Evolutionary conservation across 37 sponge, comb jelly and placozoan genomes (phyloP).

Genomic region (Ianthella basta): DNA sequence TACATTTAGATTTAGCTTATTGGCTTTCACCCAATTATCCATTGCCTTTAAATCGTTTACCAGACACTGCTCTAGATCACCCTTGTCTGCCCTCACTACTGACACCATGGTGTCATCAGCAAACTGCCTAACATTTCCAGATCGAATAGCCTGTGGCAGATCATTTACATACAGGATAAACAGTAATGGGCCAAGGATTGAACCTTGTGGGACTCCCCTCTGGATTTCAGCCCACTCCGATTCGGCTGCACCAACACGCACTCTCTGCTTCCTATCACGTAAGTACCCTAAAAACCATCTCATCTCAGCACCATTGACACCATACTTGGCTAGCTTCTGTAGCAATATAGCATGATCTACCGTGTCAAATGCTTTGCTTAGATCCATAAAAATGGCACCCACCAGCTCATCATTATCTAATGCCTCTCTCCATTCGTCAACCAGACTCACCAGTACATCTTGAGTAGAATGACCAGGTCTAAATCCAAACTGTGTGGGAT

Average conservation of each 20-base stretch:
- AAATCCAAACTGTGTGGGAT: constrained; percentile 24
- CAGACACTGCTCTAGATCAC: background rate
- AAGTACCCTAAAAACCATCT: constrained; percentile 19
- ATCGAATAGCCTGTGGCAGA: constrained; percentile 2
- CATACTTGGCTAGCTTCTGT: background rate
- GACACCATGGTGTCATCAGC: constrained; percentile 33
- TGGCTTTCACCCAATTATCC: background rate
- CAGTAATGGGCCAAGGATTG: constrained; percentile 43
- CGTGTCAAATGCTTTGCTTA: constrained; percentile 34
- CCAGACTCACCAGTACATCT: constrained; percentile 23
- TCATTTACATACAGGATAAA: constrained; percentile 44
- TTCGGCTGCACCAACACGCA: background rate
- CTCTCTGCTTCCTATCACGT: background rate
- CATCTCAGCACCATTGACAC: background rate
- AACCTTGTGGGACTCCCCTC: constrained; percentile 47
- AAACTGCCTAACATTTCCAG: background rate
- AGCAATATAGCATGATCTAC: constrained; percentile 11
- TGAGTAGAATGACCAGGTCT: constrained; percentile 33
- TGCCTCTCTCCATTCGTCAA: constrained; percentile 11
- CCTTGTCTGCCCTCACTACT: background rate
- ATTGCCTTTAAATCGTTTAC: background rate
- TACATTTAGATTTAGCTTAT: background rate
- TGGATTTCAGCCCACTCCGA: constrained; percentile 22
- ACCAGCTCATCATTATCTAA: background rate
- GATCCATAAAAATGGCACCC: constrained; percentile 15